Conservation (phyloP, 1,140 invertebrate genomes). For the Colletes gigas region DNA sequence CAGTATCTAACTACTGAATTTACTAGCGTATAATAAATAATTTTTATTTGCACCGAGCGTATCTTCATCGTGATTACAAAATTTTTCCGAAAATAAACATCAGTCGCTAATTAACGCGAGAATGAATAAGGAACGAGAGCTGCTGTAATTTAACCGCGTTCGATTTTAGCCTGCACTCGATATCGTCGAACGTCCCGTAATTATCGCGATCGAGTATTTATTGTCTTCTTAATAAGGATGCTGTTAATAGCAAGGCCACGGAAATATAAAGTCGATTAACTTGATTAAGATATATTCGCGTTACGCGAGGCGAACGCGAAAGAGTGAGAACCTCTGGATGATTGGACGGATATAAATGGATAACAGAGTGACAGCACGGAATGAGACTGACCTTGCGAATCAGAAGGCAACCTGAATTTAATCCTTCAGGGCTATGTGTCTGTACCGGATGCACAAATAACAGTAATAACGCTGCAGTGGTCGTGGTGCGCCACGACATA, state of each 20-base stretch:
- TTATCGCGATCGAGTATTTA: background rate
- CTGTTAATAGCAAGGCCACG: conserved; percentile 22
- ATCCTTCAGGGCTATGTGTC: conserved; percentile 59
- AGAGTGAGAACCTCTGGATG: conserved; percentile 40
- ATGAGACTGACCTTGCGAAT: conserved; percentile 61
- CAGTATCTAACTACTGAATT: too few relatives aligned
- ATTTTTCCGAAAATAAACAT: too few relatives aligned
- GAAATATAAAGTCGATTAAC: background rate
- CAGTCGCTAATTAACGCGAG: too few relatives aligned
- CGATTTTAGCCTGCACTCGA: background rate
- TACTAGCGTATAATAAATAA: too few relatives aligned
- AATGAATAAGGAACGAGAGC: background rate
- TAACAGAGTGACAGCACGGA: conserved; percentile 59
- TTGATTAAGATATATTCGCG: conserved; percentile 27
- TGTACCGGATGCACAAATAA: conserved; percentile 62
- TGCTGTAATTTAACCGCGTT: background rate
- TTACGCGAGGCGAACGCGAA: background rate
- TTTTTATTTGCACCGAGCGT: too few relatives aligned
- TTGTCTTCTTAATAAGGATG: background rate
- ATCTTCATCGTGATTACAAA: too few relatives aligned
- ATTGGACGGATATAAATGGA: conserved; percentile 61
- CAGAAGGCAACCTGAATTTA: conserved; percentile 66
- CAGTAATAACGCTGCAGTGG: conserved; percentile 54
- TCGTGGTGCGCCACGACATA: conserved; percentile 41
- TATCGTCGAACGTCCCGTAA: background rate